phyloP scores from a whole-genome alignment of 2,113 vertebrate genomes.

The Lanius ludovicianus region DNA sequence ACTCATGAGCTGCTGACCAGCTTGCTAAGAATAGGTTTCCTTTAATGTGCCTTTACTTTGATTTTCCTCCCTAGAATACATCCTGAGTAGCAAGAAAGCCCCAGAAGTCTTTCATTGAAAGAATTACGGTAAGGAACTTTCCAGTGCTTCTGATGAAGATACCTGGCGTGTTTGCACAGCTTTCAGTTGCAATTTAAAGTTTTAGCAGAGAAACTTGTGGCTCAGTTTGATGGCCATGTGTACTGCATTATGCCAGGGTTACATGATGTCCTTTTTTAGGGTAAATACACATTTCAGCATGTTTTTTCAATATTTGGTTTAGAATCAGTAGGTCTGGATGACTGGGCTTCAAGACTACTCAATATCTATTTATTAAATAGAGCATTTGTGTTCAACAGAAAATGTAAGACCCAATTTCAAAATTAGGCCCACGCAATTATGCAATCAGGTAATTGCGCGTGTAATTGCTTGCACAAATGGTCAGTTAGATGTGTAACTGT shows the following conservation, averaged over 20 bases:
- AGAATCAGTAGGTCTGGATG: neutral
- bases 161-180: neutral
- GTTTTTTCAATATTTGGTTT: neutral
- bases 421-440: constrained; percentile 17
- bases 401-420: neutral
- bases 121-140: neutral
- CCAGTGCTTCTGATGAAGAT: neutral
- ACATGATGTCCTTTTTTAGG: neutral
- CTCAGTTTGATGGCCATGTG: rapidly evolving
- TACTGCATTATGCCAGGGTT: rapidly evolving
- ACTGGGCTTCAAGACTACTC: neutral
- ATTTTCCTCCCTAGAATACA: neutral
- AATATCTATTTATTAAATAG: constrained; percentile 9
- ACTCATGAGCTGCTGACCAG: neutral
- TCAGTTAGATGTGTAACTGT: constrained; percentile 46
- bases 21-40: neutral
- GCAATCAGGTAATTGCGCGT: neutral
- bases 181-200: neutral
- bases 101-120: neutral
- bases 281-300: neutral
- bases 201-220: neutral
- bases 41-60: neutral
- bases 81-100: neutral
- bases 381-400: neutral
- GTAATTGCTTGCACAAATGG: constrained; percentile 49